Conservation (phyloP, 2,113 vertebrate species). For the Chascanopsetta lugubris region DNA sequence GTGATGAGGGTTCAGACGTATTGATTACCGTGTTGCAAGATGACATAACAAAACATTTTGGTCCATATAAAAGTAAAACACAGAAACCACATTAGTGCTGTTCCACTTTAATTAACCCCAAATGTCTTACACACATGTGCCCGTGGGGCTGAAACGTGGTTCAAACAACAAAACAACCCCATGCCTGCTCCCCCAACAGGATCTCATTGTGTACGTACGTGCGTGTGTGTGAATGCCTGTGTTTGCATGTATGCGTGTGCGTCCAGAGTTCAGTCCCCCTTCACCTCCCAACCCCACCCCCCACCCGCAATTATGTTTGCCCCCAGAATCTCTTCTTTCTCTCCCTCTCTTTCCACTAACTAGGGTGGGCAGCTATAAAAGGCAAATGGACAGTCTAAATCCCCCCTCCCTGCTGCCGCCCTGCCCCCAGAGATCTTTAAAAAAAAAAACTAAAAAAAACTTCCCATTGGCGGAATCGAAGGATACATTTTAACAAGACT, state of each 20-base stretch:
- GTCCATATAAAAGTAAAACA: not conserved
- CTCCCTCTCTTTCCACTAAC: constrained; percentile 35
- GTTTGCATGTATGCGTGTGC: constrained; percentile 29
- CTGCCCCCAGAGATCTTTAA: constrained; percentile 63
- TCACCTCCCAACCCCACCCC: not conserved
- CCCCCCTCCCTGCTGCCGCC: constrained; percentile 23
- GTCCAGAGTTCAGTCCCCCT: constrained; percentile 14
- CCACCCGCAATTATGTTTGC: constrained; percentile 36
- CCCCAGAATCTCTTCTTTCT: constrained; percentile 34
- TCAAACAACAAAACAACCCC: constrained; percentile 41
- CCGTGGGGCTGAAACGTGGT: constrained; percentile 29
- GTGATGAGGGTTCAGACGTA: not conserved
- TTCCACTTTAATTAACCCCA: constrained; percentile 38
- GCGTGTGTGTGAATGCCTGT: constrained; percentile 4
- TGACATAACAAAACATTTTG: constrained; percentile 12
- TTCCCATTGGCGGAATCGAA: constrained; percentile 34
- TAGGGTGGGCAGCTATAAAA: constrained; percentile 66
- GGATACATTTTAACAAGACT: constrained; percentile 49
- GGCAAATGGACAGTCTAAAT: constrained; percentile 59
- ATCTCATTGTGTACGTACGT: constrained; percentile 18
- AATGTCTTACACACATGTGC: constrained; percentile 25
- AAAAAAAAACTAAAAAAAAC: constrained; percentile 31
- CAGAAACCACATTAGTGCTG: not conserved
- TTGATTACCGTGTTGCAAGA: constrained; percentile 4
- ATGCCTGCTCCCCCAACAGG: constrained; percentile 12